phyloP scores from a whole-genome alignment of 1,140 invertebrate species.

The Probaryconus sp. region DNA sequence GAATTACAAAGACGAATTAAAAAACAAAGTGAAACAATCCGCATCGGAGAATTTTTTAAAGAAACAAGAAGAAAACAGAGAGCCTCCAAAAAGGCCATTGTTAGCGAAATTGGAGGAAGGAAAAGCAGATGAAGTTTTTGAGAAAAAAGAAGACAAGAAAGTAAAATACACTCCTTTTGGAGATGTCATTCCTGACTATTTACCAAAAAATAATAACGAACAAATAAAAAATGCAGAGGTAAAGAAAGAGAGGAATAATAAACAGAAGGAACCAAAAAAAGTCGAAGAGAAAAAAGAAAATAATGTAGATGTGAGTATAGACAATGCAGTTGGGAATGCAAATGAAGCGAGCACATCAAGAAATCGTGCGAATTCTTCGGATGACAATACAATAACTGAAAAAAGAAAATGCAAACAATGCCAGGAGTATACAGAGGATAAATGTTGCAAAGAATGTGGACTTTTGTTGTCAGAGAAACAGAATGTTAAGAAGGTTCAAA shows the following conservation, averaged over 20 bases:
- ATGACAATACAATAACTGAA: constrained; percentile 13
- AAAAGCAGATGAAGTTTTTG: constrained; percentile 64
- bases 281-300: constrained; percentile 11
- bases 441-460: constrained; percentile 66
- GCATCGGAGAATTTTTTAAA: constrained; percentile 63
- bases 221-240: background rate
- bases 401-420: constrained; percentile 62
- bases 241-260: background rate
- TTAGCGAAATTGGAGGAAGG: constrained; percentile 69
- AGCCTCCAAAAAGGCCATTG: constrained; percentile 63
- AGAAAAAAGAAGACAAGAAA: constrained; percentile 14
- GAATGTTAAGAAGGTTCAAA: constrained; percentile 1
- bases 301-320: constrained; percentile 2
- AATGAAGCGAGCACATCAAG: no score
- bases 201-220: background rate
- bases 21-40: constrained; percentile 63
- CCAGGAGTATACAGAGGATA: constrained; percentile 44
- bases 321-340: no score
- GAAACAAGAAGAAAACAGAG: constrained; percentile 60
- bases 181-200: constrained; percentile 12
- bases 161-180: constrained; percentile 33
- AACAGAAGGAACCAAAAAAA: constrained; percentile 25
- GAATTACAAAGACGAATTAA: constrained; percentile 66
- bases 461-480: background rate
- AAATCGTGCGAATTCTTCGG: no score